Base-by-base conservation (phyloP, 2,113 vertebrate genomes). In the Halichoeres trimaculatus region DNA sequence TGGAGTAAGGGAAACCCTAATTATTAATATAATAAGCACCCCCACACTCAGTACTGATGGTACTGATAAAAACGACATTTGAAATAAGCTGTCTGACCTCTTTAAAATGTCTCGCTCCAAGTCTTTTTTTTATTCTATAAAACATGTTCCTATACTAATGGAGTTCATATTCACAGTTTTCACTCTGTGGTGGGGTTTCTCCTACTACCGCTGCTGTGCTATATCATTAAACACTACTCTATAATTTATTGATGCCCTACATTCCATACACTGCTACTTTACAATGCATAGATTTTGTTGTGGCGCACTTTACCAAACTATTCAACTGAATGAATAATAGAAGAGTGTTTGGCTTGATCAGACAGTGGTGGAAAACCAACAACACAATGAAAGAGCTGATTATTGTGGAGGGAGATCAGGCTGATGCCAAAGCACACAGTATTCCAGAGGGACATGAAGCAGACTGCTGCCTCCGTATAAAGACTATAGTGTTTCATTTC, bases 161-260 rank as follows among this genome's bases (percentile, higher is more conserved):
- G 34, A 78, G 51, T 73, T 62, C 59, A 70, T 59, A 43, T 23
- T 82, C 68, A 30, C 58, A 72, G 57, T 53, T 67, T 48, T n/a
- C 17, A n/a, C 35, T 60, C 24, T 52, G 6, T 68, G 60, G 60
- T 7, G 11, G 36, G 58, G 43, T 62, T 71, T 71, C 36, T 59
- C 59, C 76, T 66, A 38, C 53, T 48, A 14, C 51, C 19, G 9
- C 30, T 76, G 34, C 47, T 43, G 24, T 35, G 26, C 81, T 30
- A 13, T 70, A 62, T 82, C 76, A 72, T 79, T 73, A 56, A 80
- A 81, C 47, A 69, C 52, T 19, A 53, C 30, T 77, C 48, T 72
- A 80, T 87, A 51, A 87, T 80, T 89, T 88, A 91, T 90, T 73
- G 61, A 88, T 87, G 76, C 30, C 63, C 48, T 67, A 66, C 45